Evolutionary conservation across 2,113 vertebrate species (phyloP).

Genomic region (Myotis davidii): DNA sequence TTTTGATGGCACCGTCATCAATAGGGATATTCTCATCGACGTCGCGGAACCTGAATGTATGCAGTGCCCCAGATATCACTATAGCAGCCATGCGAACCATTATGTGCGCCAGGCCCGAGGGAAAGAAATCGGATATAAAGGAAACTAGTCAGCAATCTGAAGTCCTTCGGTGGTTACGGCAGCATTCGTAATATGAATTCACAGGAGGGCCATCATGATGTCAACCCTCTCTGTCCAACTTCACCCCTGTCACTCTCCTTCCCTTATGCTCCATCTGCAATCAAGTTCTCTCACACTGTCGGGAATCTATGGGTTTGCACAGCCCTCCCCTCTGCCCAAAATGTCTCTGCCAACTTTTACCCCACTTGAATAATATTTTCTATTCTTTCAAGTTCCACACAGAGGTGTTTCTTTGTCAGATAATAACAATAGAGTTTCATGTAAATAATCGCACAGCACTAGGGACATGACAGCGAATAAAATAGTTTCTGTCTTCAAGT

Average conservation of each 20-base stretch:
- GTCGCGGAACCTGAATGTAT: slow-evolving; percentile 65
- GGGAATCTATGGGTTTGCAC: background rate
- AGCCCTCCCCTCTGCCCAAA: background rate
- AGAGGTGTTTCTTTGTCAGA: background rate
- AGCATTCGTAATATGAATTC: background rate
- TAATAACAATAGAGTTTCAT: background rate
- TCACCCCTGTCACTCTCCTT: background rate
- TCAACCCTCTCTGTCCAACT: background rate
- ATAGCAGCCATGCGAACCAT: slow-evolving; percentile 47
- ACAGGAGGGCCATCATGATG: too few relatives aligned
- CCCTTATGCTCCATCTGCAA: background rate
- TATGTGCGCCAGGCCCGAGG: background rate
- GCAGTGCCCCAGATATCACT: slow-evolving; percentile 38
- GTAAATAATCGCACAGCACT: background rate
- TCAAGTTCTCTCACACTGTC: background rate
- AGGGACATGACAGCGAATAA: background rate
- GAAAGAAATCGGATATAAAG: slow-evolving; percentile 59
- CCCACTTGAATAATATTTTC: background rate
- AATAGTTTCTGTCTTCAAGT: background rate
- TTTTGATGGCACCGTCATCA: slow-evolving; percentile 68
- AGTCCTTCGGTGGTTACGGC: background rate
- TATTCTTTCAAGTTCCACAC: background rate
- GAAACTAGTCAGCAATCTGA: slow-evolving; percentile 61
- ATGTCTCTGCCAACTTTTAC: background rate
- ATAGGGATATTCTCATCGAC: slow-evolving; percentile 64